Evolutionary conservation across 2,888 invertebrate genomes (phyloP), one percentile per base, ranked within the genome.

Genomic region (Agonopterix alstromeriana): DNA sequence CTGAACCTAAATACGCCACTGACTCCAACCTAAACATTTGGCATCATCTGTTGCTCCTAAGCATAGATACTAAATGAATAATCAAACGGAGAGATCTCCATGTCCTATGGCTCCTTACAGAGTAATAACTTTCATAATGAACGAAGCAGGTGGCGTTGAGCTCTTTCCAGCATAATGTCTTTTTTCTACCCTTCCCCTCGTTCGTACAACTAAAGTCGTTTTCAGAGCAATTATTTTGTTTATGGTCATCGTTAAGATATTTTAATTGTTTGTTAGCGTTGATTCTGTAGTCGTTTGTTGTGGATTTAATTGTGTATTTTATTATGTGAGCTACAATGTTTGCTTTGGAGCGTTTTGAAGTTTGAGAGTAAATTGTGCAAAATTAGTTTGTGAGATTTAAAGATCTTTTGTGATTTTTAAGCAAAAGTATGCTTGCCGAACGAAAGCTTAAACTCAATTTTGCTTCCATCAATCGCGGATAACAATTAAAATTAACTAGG

Each of bases 61-160:
- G 27, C 1, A 27, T 1, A 5, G 7, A 27, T 0, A 27, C 27
- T 7, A 10, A 38, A 38, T 38, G 38, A 38, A 38, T n/a, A 38
- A 38, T 38, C 38, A 38, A 38, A 38, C 10, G 9, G 3, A 38
- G n/a, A 38, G n/a, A n/a, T 38, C 38, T 38, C 9, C 10, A 47
- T 48, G 36, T 17, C 9, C 14, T 40, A 36, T n/a, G 43, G 17
- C 35, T 35, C 42, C 41, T 17, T 42, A 10, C 12, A 8, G 10
- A 70, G 78, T 76, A 78, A 83, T 84, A 84, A 79, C 70, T 68
- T 58, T 59, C 64, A 56, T 73, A 80, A 82, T 75, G 76, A 77
- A 67, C 63, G 61, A 55, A 61, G 67, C 86, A 86, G 85, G 81
- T 85, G 86, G 75, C 73, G 77, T 63, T 60, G 43, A 35, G 42